Percentiles rank a stretch among this genome's conserved stretches.
phyloP scores from a whole-genome alignment of 2,888 invertebrate genomes.

The Erebia epiphron region DNA sequence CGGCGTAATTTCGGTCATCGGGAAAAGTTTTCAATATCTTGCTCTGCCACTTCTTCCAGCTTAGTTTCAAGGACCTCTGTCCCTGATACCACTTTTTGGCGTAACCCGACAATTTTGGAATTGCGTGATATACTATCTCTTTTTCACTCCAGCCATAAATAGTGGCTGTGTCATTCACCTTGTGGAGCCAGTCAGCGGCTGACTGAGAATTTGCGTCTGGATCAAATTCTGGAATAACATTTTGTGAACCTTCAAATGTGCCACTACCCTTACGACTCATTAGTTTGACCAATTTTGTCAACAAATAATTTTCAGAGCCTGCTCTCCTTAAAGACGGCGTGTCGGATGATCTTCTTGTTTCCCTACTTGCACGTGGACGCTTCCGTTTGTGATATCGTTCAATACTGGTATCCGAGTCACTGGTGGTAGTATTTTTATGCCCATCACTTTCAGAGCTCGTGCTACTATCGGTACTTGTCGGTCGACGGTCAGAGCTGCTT shows the following conservation, averaged over 20 bases:
- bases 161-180: conserved; percentile 38
- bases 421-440: neutral
- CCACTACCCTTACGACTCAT: neutral
- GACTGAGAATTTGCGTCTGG: conserved; percentile 30
- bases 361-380: too few relatives aligned
- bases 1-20: too few relatives aligned
- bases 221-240: conserved; percentile 36
- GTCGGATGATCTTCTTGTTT: neutral
- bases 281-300: neutral
- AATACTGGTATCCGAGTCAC: neutral
- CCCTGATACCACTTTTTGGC: conserved; percentile 43
- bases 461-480: neutral
- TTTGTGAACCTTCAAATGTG: conserved; percentile 23
- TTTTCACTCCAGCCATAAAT: conserved; percentile 40
- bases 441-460: neutral
- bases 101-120: conserved; percentile 41
- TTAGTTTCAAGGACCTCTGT: conserved; percentile 2
- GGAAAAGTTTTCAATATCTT: too few relatives aligned
- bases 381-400: neutral
- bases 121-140: conserved; percentile 37
- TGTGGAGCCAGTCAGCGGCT: conserved; percentile 32
- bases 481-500: too few relatives aligned
- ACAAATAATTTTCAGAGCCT: neutral
- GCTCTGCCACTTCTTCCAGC: too few relatives aligned
- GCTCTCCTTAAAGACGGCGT: neutral